Evolutionary conservation across 2,888 invertebrate species (phyloP).

Genomic region (Zygothrica quintamaculata): DNA sequence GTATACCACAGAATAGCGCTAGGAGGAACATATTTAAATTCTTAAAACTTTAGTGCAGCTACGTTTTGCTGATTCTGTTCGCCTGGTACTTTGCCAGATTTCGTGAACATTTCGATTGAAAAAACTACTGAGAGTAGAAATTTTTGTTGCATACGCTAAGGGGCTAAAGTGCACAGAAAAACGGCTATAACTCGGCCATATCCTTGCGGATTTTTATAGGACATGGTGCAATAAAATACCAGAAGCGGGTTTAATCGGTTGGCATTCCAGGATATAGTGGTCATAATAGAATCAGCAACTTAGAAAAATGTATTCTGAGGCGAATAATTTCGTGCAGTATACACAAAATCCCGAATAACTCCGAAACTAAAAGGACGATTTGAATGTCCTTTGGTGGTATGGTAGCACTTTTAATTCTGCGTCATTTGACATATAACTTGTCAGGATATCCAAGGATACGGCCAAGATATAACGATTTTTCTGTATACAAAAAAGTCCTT

Average conservation of each 20-base stretch:
- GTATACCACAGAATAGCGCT: conserved; percentile 31
- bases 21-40: too few relatives aligned
- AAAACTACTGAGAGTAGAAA: neutral
- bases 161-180: too few relatives aligned
- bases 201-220: conserved; percentile 36
- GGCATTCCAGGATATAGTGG: too few relatives aligned
- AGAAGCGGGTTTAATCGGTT: too few relatives aligned
- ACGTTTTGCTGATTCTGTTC: neutral
- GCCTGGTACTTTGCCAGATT: neutral
- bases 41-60: too few relatives aligned
- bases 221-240: conserved; percentile 2
- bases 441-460: conserved; percentile 7
- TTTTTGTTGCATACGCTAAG: too few relatives aligned
- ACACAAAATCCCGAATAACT: conserved; percentile 1
- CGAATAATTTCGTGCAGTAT: neutral
- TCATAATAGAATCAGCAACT: too few relatives aligned
- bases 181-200: too few relatives aligned
- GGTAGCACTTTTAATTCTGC: neutral
- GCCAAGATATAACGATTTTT: conserved; percentile 2
- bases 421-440: neutral
- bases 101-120: neutral
- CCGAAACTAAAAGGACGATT: conserved; percentile 5
- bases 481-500: conserved; percentile 5
- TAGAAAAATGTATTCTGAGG: too few relatives aligned
- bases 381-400: conserved; percentile 2